These are phyloP conservation scores for Tyrophagus putrescentiae DNA, from an alignment of 1,140 invertebrate genomes.

Conservation along the genomic window DNA sequence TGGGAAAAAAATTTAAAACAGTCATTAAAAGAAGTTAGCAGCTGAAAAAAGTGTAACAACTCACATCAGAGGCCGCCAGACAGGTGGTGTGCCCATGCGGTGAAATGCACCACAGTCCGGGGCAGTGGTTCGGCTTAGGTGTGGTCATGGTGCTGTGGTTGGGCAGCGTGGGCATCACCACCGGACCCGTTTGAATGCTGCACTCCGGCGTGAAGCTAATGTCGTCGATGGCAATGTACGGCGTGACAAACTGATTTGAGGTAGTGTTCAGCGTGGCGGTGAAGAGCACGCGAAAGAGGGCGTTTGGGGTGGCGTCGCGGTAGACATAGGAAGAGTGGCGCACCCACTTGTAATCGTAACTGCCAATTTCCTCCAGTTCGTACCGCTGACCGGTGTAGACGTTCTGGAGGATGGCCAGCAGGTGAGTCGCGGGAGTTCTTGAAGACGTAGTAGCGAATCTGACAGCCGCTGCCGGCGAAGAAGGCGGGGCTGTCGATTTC, in stretches of 20 bases:
- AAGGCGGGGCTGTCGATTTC: not conserved
- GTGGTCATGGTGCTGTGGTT: not conserved
- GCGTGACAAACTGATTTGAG: not conserved
- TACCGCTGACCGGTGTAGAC: not conserved
- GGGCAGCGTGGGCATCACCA: not conserved
- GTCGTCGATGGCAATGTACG: constrained; percentile 25
- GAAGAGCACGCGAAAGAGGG: not conserved
- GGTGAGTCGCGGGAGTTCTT: not conserved
- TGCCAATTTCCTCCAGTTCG: not conserved
- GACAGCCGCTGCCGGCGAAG: not conserved
- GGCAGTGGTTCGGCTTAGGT: not conserved
- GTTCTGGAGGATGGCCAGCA: not conserved
- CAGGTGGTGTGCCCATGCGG: not conserved
- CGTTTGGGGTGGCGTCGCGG: not conserved
- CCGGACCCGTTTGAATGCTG: not conserved
- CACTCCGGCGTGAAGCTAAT: constrained; percentile 24
- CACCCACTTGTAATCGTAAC: not conserved
- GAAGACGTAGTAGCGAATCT: not conserved
- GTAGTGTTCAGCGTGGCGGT: not conserved
- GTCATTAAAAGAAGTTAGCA: too few relatives aligned
- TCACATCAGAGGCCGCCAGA: not conserved
- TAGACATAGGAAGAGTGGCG: too few relatives aligned
- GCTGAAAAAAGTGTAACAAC: too few relatives aligned
- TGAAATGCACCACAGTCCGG: not conserved
- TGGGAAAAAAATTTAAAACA: too few relatives aligned